Percentiles rank a stretch among this genome's conserved stretches.
These are phyloP conservation scores for Ochropacha duplaris DNA, from an alignment of 2,888 invertebrate genomes.

Conservation along the genomic window DNA sequence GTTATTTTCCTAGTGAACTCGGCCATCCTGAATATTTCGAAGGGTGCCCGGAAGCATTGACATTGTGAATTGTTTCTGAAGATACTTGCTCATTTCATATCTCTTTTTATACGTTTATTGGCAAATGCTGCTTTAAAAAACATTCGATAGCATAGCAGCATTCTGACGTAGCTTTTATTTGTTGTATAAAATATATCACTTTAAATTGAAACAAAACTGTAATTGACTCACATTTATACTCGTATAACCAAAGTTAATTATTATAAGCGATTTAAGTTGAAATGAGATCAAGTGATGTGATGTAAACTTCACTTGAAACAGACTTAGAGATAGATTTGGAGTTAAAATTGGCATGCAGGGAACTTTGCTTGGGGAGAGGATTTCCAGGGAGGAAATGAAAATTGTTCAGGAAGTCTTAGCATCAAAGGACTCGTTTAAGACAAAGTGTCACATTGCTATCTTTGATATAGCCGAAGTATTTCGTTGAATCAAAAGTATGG, in stretches of 20 bases:
- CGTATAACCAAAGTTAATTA: neutral
- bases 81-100: conserved; percentile 15
- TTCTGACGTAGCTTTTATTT: neutral
- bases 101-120: neutral
- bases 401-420: conserved; percentile 67
- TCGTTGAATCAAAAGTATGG: conserved; percentile 16
- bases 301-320: conserved; percentile 38
- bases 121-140: conserved; percentile 4
- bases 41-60: conserved; percentile 35
- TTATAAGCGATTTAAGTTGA: conserved; percentile 25
- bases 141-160: neutral
- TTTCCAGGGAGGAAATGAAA: conserved; percentile 67
- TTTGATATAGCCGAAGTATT: conserved; percentile 40
- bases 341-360: conserved; percentile 56
- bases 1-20: conserved; percentile 73
- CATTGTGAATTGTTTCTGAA: conserved; percentile 22
- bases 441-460: conserved; percentile 56
- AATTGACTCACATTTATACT: no score
- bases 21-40: conserved; percentile 51
- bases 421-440: conserved; percentile 58
- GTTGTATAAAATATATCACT: neutral
- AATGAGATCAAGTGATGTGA: conserved; percentile 36
- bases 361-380: conserved; percentile 52
- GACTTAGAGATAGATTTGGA: conserved; percentile 48
- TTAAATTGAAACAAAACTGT: neutral